A percentile compares a stretch with the other conserved stretches of the same genome.
Conservation (phyloP, 2,888 invertebrate genomes). For the Dioctria rufipes region DNA sequence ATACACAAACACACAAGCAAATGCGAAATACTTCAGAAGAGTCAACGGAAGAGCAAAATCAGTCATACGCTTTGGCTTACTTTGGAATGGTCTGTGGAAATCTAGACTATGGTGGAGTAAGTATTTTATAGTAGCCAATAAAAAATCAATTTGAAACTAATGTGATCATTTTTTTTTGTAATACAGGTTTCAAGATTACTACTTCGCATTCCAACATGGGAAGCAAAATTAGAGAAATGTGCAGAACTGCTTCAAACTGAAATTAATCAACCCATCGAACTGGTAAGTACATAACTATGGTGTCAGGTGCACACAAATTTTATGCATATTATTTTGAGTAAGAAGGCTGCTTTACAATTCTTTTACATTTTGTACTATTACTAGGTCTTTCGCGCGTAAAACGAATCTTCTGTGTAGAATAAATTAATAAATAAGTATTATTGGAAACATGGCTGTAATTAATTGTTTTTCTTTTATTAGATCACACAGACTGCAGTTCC, state of each 20-base stretch:
- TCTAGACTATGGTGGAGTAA: slow-evolving; percentile 81
- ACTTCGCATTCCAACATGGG: slow-evolving; percentile 69
- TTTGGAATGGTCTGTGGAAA: slow-evolving; percentile 87
- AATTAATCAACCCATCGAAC: slow-evolving; percentile 67
- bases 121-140: slow-evolving; percentile 56
- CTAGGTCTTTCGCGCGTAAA: no score
- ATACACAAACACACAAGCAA: slow-evolving; percentile 78
- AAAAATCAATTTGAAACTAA: not conserved
- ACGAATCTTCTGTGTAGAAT: no score
- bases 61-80: slow-evolving; percentile 84
- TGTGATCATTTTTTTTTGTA: slow-evolving; percentile 34
- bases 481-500: slow-evolving; percentile 80
- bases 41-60: slow-evolving; percentile 75
- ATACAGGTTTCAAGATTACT: slow-evolving; percentile 69
- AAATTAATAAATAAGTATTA: no score
- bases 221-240: slow-evolving; percentile 70
- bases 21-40: slow-evolving; percentile 67
- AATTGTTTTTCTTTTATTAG: slow-evolving; percentile 63
- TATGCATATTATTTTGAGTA: no score
- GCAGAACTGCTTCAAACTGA: slow-evolving; percentile 71
- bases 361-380: no score
- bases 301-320: no score
- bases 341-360: no score
- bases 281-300: slow-evolving; percentile 63
- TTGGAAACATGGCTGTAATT: not conserved